A percentile compares a stretch with the other conserved stretches of the same genome.
Evolutionary conservation across 2,797 vertebrate species (phyloP).

Genomic region (Crocodylus rhombifer): DNA sequence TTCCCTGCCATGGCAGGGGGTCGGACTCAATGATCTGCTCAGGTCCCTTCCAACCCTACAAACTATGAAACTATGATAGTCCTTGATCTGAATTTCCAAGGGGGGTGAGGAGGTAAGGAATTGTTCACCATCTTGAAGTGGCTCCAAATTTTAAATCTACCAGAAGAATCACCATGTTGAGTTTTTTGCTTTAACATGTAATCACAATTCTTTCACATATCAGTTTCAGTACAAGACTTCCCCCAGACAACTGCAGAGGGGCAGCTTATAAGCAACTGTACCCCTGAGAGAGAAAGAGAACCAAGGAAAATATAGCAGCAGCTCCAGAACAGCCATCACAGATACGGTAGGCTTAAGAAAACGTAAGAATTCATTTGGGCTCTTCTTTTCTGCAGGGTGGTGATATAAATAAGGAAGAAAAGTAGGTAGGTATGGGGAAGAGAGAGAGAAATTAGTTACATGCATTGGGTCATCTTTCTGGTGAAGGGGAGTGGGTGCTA

Average conservation of each 20-base stretch:
- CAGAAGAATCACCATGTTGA: too few species aligned
- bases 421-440: neutral
- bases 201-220: too few species aligned
- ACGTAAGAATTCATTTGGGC: neutral
- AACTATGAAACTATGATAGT: too few species aligned
- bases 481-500: neutral
- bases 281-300: neutral
- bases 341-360: neutral
- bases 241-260: neutral
- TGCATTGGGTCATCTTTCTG: neutral
- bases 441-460: too few species aligned
- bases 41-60: too few species aligned
- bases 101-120: too few species aligned
- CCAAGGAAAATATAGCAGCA: neutral
- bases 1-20: too few species aligned
- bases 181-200: too few species aligned
- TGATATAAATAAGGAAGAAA: neutral
- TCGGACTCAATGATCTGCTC: too few species aligned
- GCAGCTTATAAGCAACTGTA: neutral
- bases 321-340: neutral
- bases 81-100: too few species aligned
- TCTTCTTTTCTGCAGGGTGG: neutral
- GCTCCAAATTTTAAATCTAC: too few species aligned
- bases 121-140: too few species aligned
- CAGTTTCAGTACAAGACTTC: neutral